Evolutionary conservation across 1,140 invertebrate genomes (phyloP).

Genomic region (Drosophila gunungcola): DNA sequence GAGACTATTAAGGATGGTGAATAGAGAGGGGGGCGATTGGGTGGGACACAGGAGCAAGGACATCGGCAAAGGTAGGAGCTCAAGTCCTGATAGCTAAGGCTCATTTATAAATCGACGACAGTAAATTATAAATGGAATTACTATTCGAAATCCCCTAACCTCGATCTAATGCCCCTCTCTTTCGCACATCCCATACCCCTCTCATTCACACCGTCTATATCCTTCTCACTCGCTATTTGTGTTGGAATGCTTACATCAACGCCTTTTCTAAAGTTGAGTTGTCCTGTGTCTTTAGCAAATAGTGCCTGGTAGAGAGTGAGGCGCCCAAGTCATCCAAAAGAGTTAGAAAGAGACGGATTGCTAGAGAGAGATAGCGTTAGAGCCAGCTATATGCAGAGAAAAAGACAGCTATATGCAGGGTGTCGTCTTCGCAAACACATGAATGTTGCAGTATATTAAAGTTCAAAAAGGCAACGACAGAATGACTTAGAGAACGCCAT

Average conservation of each 20-base stretch:
- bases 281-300: conserved; percentile 4
- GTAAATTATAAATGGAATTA: conserved; percentile 81
- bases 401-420: conserved; percentile 6
- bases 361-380: background rate
- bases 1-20: too few relatives aligned
- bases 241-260: conserved; percentile 33
- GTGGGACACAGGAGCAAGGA: background rate
- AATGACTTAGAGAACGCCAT: conserved; percentile 54
- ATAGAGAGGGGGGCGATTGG: background rate
- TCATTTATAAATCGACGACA: conserved; percentile 79
- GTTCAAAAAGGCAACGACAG: conserved; percentile 66
- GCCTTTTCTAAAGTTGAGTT: conserved; percentile 48
- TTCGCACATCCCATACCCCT: background rate
- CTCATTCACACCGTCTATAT: background rate
- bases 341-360: background rate
- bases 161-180: background rate
- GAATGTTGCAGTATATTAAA: conserved; percentile 59
- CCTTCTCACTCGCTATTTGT: conserved; percentile 5
- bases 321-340: background rate
- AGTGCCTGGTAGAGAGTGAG: background rate
- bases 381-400: background rate
- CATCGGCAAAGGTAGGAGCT: conserved; percentile 11
- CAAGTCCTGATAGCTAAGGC: conserved; percentile 60
- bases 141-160: conserved; percentile 22
- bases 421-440: conserved; percentile 29